Conservation (phyloP, 2,888 invertebrate genomes). For the Cetonia aurata region DNA sequence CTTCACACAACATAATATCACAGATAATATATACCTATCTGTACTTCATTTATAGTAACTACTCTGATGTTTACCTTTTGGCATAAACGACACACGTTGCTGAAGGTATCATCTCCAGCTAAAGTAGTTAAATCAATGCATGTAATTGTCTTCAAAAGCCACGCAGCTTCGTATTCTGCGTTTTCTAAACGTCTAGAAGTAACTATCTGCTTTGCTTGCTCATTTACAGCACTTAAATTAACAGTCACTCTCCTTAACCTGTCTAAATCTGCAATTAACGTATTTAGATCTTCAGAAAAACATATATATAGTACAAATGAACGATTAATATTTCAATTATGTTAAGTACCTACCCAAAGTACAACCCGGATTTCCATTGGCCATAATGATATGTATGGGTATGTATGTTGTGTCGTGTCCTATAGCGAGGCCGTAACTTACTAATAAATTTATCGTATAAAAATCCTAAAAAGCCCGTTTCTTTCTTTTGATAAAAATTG, state of each 20-base stretch:
- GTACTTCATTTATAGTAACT: too few species aligned
- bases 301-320: too few species aligned
- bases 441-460: too few species aligned
- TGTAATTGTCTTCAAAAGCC: conserved; percentile 85
- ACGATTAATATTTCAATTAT: conserved; percentile 22
- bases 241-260: conserved; percentile 70
- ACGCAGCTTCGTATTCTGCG: conserved; percentile 73
- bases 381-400: conserved; percentile 38
- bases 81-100: conserved; percentile 86
- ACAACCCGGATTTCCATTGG: conserved; percentile 60
- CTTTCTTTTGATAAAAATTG: background rate
- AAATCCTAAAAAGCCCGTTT: background rate
- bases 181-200: conserved; percentile 63
- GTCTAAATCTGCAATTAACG: conserved; percentile 63
- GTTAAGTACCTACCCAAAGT: conserved; percentile 58
- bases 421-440: too few species aligned
- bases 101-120: conserved; percentile 82
- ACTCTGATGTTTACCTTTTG: conserved; percentile 78
- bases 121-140: conserved; percentile 95
- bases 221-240: conserved; percentile 72
- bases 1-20: background rate
- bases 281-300: conserved; percentile 8
- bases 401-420: too few species aligned
- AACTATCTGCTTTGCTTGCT: conserved; percentile 68
- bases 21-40: too few species aligned